Evolutionary conservation across 2,797 vertebrate species (phyloP).

Genomic region (Poliocrania exsul): DNA sequence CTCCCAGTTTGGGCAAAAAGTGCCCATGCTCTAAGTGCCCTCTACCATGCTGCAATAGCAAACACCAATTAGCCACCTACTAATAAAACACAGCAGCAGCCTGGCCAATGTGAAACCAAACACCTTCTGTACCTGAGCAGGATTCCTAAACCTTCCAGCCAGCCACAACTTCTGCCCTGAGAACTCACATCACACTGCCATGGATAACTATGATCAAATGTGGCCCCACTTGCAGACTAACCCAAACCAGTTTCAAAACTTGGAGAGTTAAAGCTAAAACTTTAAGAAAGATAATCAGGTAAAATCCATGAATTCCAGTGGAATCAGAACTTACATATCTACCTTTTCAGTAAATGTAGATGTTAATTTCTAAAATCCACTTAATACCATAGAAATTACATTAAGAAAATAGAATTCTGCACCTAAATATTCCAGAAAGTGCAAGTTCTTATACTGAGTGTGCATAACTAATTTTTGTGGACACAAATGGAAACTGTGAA

Average conservation of each 20-base stretch:
- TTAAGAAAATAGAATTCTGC: background rate
- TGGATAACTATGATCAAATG: background rate
- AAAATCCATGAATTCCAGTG: background rate
- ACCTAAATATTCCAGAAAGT: background rate
- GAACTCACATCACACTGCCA: background rate
- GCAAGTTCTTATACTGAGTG: background rate
- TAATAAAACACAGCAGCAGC: background rate
- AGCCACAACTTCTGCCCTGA: background rate
- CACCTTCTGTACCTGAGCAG: background rate
- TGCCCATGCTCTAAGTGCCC: background rate
- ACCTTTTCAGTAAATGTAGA: background rate
- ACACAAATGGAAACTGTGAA: background rate
- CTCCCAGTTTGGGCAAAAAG: background rate
- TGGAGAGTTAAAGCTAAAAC: background rate
- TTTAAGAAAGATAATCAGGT: background rate
- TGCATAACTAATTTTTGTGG: background rate
- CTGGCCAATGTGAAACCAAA: background rate
- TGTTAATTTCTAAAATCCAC: background rate
- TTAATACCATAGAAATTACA: background rate
- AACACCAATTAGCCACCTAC: background rate
- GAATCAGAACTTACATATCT: background rate
- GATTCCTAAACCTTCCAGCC: background rate
- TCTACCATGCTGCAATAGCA: background rate
- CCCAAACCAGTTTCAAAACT: background rate
- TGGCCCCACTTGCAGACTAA: background rate